Conservation (phyloP, 2,797 vertebrate species). For the Anableps anableps region DNA sequence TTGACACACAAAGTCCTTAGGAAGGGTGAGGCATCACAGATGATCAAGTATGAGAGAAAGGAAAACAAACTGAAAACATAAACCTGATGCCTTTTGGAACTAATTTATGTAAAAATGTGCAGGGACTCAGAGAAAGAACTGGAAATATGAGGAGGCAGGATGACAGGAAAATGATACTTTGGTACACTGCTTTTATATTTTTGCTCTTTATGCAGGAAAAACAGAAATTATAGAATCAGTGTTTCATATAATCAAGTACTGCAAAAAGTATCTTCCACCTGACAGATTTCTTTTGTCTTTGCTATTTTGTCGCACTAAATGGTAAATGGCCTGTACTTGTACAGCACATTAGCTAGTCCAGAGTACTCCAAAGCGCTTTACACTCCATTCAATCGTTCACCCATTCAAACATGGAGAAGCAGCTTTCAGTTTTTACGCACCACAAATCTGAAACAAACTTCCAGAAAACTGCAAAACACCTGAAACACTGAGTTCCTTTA, state of each 20-base stretch:
- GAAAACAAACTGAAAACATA: constrained; percentile 55
- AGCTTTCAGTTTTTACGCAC: too few species aligned
- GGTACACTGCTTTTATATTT: background rate
- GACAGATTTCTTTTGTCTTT: background rate
- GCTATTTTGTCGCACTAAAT: background rate
- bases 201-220: constrained; percentile 4
- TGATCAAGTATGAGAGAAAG: constrained; percentile 56
- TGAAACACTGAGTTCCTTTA: too few species aligned
- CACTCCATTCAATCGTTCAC: too few species aligned
- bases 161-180: constrained; percentile 18
- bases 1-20: constrained; percentile 61
- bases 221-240: background rate
- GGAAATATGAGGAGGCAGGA: constrained; percentile 28
- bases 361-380: too few species aligned
- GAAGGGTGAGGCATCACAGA: constrained; percentile 52
- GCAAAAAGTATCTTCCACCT: background rate
- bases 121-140: constrained; percentile 23
- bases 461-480: too few species aligned
- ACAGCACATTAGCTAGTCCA: too few species aligned
- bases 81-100: constrained; percentile 49
- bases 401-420: too few species aligned
- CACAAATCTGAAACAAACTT: too few species aligned
- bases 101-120: constrained; percentile 62
- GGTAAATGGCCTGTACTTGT: too few species aligned
- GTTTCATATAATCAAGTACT: background rate